A percentile compares a stretch with the other conserved stretches of the same genome.
These are phyloP conservation scores for Zelleria hepariella DNA, from an alignment of 2,888 invertebrate genomes.

Conservation along the genomic window DNA sequence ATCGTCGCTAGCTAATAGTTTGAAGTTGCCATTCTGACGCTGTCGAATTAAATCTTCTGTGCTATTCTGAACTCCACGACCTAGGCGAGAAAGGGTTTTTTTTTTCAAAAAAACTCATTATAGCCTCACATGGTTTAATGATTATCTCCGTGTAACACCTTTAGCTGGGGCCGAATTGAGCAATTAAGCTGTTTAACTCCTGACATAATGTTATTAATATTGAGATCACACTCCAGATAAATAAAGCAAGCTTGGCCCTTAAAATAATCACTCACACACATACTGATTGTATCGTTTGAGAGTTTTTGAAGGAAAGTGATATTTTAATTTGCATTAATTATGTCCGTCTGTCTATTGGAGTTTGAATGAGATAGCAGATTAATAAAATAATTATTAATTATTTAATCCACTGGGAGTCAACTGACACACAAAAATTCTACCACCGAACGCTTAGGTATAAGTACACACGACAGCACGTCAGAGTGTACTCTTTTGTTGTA, in stretches of 20 bases:
- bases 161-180: background rate
- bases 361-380: background rate
- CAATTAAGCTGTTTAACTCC: conserved; percentile 5
- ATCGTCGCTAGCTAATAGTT: too few species aligned
- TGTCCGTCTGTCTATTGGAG: too few species aligned
- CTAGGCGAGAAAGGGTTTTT: background rate
- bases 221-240: conserved; percentile 1
- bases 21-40: too few species aligned
- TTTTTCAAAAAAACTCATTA: background rate
- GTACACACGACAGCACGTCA: too few species aligned
- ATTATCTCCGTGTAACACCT: background rate
- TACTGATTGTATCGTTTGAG: background rate
- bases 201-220: conserved; percentile 8
- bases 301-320: background rate
- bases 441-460: too few species aligned
- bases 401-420: too few species aligned
- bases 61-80: background rate
- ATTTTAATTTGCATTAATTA: conserved; percentile 9
- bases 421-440: too few species aligned
- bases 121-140: background rate
- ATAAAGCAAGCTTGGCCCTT: background rate
- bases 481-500: too few species aligned
- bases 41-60: background rate
- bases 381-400: background rate
- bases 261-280: conserved; percentile 1